Percentiles rank a stretch among this genome's conserved stretches.
Evolutionary conservation across 23 tunicate species (phyloP).

Genomic region (Styela plicata): DNA sequence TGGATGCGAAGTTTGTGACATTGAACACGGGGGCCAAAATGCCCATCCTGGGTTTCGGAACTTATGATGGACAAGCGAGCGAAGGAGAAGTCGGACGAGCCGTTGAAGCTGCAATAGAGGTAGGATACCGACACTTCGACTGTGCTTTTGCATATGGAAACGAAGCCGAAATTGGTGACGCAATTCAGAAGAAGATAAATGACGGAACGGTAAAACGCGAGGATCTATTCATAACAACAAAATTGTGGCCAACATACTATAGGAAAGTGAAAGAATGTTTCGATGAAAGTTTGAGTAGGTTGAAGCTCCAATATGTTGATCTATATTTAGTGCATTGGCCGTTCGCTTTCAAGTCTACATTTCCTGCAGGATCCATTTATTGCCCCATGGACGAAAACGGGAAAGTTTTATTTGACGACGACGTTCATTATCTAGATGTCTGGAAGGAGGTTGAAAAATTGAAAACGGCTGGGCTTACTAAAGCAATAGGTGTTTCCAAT

Average conservation of each 20-base stretch:
- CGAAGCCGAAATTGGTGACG: constrained; percentile 15
- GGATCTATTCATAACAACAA: constrained; percentile 37
- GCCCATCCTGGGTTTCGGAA: constrained; percentile 38
- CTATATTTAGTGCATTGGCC: constrained; percentile 28
- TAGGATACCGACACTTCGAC: constrained; percentile 17
- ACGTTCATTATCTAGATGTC: constrained; percentile 10
- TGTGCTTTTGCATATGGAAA: constrained; percentile 11
- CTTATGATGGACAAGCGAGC: constrained; percentile 2
- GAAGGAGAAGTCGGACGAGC: neutral
- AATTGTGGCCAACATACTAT: constrained; percentile 23
- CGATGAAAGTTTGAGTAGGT: constrained; percentile 5
- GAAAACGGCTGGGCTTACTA: constrained; percentile 12
- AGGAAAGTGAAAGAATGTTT: constrained; percentile 16
- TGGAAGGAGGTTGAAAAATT: constrained; percentile 42
- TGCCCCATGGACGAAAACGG: constrained; percentile 27
- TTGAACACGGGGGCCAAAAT: constrained; percentile 15
- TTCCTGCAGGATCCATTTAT: neutral
- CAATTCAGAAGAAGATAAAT: neutral
- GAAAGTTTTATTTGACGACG: constrained; percentile 8
- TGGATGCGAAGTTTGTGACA: neutral
- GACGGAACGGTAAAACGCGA: neutral
- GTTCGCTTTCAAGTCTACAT: constrained; percentile 1
- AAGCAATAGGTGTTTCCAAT: constrained; percentile 47
- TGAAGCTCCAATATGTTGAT: constrained; percentile 29
- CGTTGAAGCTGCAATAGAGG: constrained; percentile 13